phyloP scores from a whole-genome alignment of 2,797 vertebrate genomes.

The Phaenicophaeus curvirostris region DNA sequence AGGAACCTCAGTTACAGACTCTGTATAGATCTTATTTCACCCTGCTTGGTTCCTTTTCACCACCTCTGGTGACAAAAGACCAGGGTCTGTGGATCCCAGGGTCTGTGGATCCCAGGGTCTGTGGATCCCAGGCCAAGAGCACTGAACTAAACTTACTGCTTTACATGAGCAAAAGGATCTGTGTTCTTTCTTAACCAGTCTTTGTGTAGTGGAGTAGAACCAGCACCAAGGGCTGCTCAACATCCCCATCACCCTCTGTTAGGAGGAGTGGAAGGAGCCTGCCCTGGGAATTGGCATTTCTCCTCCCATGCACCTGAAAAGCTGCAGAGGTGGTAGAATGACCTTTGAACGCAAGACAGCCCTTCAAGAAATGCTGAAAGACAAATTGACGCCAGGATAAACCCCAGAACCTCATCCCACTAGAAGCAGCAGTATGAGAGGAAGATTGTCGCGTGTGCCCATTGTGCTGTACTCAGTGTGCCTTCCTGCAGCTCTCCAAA shows the following conservation, averaged over 20 bases:
- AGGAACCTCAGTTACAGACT: neutral
- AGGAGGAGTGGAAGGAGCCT: neutral
- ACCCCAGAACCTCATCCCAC: neutral
- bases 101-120: too few relatives aligned
- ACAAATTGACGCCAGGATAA: neutral
- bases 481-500: neutral
- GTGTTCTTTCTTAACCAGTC: neutral
- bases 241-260: neutral
- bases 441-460: accelerated
- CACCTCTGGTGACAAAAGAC: neutral
- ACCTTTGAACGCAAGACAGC: neutral
- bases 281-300: accelerated
- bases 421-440: neutral
- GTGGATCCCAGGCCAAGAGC: neutral
- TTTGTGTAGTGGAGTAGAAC: neutral
- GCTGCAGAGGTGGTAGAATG: neutral
- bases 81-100: too few relatives aligned
- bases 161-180: neutral
- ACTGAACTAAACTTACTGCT: neutral
- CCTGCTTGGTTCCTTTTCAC: neutral
- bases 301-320: neutral
- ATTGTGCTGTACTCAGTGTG: accelerated
- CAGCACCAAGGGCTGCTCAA: neutral
- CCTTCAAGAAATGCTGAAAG: neutral
- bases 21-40: neutral